Evolutionary conservation across 2,888 invertebrate species (phyloP).

Genomic region (Agrochola litura): DNA sequence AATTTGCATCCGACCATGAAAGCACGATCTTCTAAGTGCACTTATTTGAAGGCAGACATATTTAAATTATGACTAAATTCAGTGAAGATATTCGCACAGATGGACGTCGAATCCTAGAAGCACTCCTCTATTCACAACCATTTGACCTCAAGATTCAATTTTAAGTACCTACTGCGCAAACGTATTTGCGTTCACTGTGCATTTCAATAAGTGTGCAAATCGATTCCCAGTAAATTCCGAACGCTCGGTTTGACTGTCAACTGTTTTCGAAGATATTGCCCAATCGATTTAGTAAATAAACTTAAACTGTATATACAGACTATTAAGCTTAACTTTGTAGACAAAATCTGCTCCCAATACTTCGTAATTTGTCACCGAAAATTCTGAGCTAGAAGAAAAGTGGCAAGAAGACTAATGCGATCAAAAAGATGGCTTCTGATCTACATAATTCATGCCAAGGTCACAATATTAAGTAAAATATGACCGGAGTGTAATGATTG

Average conservation of each 20-base stretch:
- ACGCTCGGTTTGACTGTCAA: constrained; percentile 15
- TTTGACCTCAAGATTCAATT: constrained; percentile 61
- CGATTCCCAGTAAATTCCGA: constrained; percentile 30
- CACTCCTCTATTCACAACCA: constrained; percentile 35
- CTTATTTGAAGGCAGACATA: constrained; percentile 21
- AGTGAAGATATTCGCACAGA: constrained; percentile 29
- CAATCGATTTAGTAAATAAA: constrained; percentile 16
- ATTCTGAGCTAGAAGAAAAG: constrained; percentile 23
- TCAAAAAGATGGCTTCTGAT: constrained; percentile 31
- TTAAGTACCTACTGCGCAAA: constrained; percentile 60
- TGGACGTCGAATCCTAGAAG: constrained; percentile 26
- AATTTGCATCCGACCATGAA: background rate
- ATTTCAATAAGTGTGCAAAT: constrained; percentile 60
- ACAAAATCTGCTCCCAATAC: constrained; percentile 36
- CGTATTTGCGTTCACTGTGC: constrained; percentile 34
- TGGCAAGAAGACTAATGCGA: constrained; percentile 25
- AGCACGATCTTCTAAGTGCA: background rate
- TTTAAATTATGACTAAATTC: constrained; percentile 28
- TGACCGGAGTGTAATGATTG: constrained; percentile 10
- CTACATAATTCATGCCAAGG: constrained; percentile 47
- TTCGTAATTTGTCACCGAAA: constrained; percentile 21
- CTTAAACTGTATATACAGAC: background rate
- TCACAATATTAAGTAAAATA: constrained; percentile 36
- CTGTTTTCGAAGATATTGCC: constrained; percentile 26
- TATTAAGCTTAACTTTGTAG: constrained; percentile 31